Base-by-base conservation (phyloP, 2,888 invertebrate genomes). In the Dione juno region DNA sequence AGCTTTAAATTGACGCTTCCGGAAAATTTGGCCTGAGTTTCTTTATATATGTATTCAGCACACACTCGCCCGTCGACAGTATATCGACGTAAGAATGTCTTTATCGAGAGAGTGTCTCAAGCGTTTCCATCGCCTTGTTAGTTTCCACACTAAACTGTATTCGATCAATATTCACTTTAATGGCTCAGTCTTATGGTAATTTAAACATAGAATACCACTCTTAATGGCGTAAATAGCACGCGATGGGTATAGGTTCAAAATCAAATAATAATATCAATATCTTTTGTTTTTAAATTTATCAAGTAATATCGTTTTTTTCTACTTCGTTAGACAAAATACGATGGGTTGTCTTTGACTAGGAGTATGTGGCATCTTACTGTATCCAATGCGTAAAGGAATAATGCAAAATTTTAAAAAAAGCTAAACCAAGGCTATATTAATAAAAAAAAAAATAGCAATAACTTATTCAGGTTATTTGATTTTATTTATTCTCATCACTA, bases 111-210 rank as follows among this genome's bases (percentile, higher is more conserved):
- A 21, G 11, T 19, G 13, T n/a, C 35, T 35, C 9, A 13, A 11
- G 1, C 1, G 14, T 54, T 35, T 9, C 19, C 19, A 35, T 7
- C 5, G 43, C 43, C 53, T 35, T 54, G 35, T 54, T 35, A 54
- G 8, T 1, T 35, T 35, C 35, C 19, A 1, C 11, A 28, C 28
- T 54, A 8, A 35, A 14, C 35, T 1, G 13, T 3, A 6, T 35
- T 14, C 21, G 53, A 54, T 54, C 53, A 35, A 54, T 54, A 54
- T 21, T 28, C 28, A 28, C 52, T 54, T n/a, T 54, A 54, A 54
- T 35, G 14, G 53, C n/a, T 9, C 14, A 35, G 35, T 54, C 28
- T 54, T 54, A 54, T 35, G 53, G 53, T 54, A 54, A 54, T 50
- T 9, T 53, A 53, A 53, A 53, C 28, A 14, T 28, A 14, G 52